Evolutionary conservation across 2,113 vertebrate species (phyloP), one percentile per base, ranked within the genome.

Genomic region (Pseudopipra pipra): DNA sequence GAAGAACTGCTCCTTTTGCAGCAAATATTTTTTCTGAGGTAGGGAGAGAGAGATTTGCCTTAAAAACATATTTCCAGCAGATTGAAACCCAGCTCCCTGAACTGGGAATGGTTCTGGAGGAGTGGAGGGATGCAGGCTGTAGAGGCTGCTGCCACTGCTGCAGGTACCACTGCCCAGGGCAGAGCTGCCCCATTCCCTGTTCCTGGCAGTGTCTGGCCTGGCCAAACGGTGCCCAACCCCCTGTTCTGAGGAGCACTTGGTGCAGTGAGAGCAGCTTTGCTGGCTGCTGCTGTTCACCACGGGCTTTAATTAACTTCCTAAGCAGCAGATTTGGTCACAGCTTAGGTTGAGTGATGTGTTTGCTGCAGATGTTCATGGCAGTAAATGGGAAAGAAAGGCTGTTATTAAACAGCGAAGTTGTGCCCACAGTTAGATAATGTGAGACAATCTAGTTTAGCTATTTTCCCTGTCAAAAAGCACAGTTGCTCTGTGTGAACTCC

Each of bases 181-280:
- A 52, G 51, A 52, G 51, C 51, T 52, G 51, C 8, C 14, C 6
- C 14, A 8, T 55, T 73, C 77, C 47, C 33, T 51, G 20, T 27
- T 94, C 41, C 31, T 86, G 79, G 18, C 31, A 43, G 66, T 41
- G 8, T 43, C 49, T 78, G 78, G 8, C 12, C 1, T 12, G 33
- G 83, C 55, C 41, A 39, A 56, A 46, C 43, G 62, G 43, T 71
- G 76, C 28, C 33, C 63, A 83, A 25, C 18, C 49, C 14, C 8
- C 0, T 19, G 8, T 58, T 80, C n/a, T 17, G 58, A 58, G 51
- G 52, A 89, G 61, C 8, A 35, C 43, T 5, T 21, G 0, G 0
- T 44, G 79, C 43, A 52, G 87, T 59, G 92, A 11, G 73, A 67
- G 79, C 61, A 77, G 81, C 79, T 90, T 47, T 59, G 67, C 72